Base-by-base conservation (phyloP, 2,797 vertebrate species). In the Varecia variegata region DNA sequence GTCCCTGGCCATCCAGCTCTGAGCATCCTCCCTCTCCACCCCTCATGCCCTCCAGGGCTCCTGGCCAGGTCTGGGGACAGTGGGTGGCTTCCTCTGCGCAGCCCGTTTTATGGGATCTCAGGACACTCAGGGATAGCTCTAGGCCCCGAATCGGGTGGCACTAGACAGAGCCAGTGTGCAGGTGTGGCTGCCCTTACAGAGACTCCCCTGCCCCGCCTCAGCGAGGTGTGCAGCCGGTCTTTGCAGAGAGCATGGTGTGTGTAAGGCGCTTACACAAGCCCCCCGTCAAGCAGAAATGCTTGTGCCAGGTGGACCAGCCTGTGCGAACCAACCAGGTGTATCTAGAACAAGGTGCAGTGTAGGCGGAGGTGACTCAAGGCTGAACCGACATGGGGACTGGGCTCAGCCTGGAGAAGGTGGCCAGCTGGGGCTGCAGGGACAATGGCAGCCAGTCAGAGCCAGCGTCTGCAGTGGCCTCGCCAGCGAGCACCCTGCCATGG, bases 401-500 rank as follows among this genome's bases (percentile, higher is more conserved):
- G 23, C 25, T 30, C 32, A 45, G 47, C 45, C 30, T 18, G 2
- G 27, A 54, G 43, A 20, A 47, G 10, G 13, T 20, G 10, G 52
- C 54, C 14, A 5, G 25, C 6, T 68, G 50, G 70, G 15, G 25
- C 14, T 43, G 2, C 18, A 12, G 83, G 58, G 40, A 62, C n/a
- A 5, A 30, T 8, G 65, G 50, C 4, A 9, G 70, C 50, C 35
- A 14, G 10, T 30, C 45, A 7, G n/a, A 54, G 50, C 50, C 50
- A 15, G 50, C 23, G 9, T 25, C 27, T 1, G 8, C 35, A 14
- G 40, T 12, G 38, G 10, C 20, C 35, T 27, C 20, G 27, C 12
- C 13, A 11, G 17, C 0, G 0, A 21, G 35, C 6, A 3, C 67
- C 0, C 0, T 67, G 17, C 25, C 2, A 13, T 6, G 10, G 47